These are phyloP conservation scores for Helostoma temminkii DNA, from an alignment of 2,797 vertebrate species.

Conservation along the genomic window DNA sequence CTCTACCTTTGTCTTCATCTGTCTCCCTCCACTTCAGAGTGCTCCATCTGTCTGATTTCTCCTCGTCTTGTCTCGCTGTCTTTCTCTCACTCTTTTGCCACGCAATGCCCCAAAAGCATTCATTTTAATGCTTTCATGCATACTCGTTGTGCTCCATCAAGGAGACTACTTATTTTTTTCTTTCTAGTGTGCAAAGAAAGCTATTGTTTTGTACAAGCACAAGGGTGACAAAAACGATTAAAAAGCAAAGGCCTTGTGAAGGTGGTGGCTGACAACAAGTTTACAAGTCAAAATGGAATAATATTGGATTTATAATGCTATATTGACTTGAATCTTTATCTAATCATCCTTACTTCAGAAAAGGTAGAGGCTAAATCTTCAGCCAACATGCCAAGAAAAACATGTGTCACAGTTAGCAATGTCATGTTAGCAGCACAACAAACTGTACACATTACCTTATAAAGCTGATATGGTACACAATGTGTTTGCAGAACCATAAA, in stretches of 20 bases:
- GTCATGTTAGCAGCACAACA: no score
- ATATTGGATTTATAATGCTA: neutral
- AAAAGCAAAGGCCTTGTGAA: slow-evolving; percentile 12
- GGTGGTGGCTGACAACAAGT: slow-evolving; percentile 5
- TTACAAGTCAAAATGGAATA: no score
- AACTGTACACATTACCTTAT: no score
- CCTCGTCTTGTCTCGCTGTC: slow-evolving; percentile 12
- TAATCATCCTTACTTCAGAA: neutral
- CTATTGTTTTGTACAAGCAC: slow-evolving; percentile 17
- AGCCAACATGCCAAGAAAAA: neutral
- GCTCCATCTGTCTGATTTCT: slow-evolving; percentile 48
- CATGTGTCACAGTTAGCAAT: no score
- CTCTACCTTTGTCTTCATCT: slow-evolving; percentile 39
- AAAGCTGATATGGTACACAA: no score
- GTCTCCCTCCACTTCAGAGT: slow-evolving; percentile 42
- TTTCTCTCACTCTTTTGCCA: slow-evolving; percentile 2
- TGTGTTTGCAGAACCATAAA: no score
- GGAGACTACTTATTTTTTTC: slow-evolving; percentile 11
- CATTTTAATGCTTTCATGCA: slow-evolving; percentile 49
- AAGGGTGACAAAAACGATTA: neutral
- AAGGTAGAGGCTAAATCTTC: neutral
- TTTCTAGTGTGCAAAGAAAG: slow-evolving; percentile 41
- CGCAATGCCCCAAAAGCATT: slow-evolving; percentile 42
- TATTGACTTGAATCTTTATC: neutral
- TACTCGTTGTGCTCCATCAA: slow-evolving; percentile 36